phyloP scores from a whole-genome alignment of 2,888 invertebrate genomes.

The Uloborus plumipes region DNA sequence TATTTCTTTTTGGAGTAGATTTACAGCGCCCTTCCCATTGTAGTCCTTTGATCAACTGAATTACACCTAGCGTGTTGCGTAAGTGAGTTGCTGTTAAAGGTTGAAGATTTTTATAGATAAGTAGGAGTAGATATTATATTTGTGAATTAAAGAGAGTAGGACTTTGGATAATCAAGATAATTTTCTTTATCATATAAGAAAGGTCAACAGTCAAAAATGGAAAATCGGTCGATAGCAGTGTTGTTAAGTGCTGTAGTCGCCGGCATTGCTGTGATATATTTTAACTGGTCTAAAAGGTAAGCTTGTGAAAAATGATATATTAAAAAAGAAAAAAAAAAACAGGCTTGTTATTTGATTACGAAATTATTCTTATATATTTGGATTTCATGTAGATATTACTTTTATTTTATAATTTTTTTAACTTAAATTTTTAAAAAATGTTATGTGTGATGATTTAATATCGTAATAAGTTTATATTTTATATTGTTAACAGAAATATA shows the following conservation, averaged over 20 bases:
- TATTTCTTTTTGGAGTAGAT: background rate
- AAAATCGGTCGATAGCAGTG: constrained; percentile 39
- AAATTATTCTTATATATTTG: too few species aligned
- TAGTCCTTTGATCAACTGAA: constrained; percentile 3
- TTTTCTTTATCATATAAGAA: constrained; percentile 20
- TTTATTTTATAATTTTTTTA: too few species aligned
- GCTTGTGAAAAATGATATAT: background rate
- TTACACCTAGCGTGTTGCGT: background rate
- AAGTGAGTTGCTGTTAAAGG: background rate
- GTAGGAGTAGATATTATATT: background rate
- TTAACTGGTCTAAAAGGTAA: constrained; percentile 51
- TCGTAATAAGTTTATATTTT: too few species aligned
- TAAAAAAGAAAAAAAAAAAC: background rate
- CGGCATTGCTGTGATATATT: constrained; percentile 43
- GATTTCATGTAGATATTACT: too few species aligned
- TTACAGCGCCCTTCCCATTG: background rate
- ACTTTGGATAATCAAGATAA: constrained; percentile 10
- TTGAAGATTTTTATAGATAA: background rate
- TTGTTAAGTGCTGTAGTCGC: constrained; percentile 43
- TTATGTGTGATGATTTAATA: too few species aligned
- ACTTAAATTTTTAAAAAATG: too few species aligned
- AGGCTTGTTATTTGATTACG: too few species aligned
- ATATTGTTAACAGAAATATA: too few species aligned
- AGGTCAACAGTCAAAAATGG: constrained; percentile 30
- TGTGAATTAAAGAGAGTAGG: background rate